Conservation (phyloP, 2,888 invertebrate genomes). For the Rhagium mordax region DNA sequence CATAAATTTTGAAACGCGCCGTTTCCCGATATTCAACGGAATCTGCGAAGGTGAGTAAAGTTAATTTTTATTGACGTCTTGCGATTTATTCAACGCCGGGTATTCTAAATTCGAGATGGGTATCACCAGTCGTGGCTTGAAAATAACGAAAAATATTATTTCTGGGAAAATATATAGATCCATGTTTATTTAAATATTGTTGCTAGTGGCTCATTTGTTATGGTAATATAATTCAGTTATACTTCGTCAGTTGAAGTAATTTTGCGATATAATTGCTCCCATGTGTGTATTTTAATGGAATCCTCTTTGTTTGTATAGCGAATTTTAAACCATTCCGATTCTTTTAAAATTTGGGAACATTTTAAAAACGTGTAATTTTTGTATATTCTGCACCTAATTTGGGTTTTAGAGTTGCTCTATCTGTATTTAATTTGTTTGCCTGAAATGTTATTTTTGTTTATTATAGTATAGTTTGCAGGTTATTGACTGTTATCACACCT, state of each 20-base stretch:
- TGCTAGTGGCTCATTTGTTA: conserved; percentile 7
- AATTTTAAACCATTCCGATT: conserved; percentile 29
- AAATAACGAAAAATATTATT: background rate
- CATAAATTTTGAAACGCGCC: conserved; percentile 25
- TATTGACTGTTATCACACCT: conserved; percentile 44
- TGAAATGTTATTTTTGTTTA: conserved; percentile 20
- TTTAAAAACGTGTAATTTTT: background rate
- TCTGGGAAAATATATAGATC: background rate
- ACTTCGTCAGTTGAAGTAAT: background rate
- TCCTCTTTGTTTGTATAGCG: conserved; percentile 53
- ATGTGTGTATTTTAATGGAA: conserved; percentile 51
- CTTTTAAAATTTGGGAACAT: background rate
- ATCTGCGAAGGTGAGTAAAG: conserved; percentile 56
- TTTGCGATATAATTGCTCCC: conserved; percentile 34
- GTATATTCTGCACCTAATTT: background rate
- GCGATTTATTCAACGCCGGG: conserved; percentile 52
- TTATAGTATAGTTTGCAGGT: conserved; percentile 48
- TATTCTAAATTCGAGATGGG: conserved; percentile 49
- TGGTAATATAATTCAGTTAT: background rate
- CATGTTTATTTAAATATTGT: background rate
- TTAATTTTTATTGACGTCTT: conserved; percentile 52
- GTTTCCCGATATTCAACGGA: conserved; percentile 25
- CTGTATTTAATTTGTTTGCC: background rate
- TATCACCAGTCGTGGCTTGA: conserved; percentile 36
- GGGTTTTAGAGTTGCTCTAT: background rate